These are phyloP conservation scores for Nematolebias whitei DNA, from an alignment of 2,113 vertebrate genomes.

Conservation along the genomic window DNA sequence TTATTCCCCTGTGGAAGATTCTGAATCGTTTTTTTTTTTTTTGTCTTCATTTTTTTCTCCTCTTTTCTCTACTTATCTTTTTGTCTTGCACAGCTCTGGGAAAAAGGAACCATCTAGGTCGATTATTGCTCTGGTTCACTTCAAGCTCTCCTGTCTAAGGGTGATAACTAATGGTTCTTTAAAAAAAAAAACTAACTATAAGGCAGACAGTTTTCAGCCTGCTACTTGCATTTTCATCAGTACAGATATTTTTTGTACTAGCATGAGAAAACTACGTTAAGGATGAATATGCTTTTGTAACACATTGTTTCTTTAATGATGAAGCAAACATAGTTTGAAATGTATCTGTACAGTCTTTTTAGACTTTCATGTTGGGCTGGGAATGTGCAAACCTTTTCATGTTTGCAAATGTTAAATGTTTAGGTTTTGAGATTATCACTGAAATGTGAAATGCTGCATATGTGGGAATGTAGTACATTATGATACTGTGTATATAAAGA, in stretches of 20 bases:
- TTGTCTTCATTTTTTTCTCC: neutral
- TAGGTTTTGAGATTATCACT: neutral
- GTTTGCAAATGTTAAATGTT: too few species aligned
- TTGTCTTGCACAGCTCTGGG: conserved; percentile 22
- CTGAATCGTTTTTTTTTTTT: conserved; percentile 2
- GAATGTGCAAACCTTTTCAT: too few species aligned
- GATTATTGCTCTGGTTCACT: conserved; percentile 15
- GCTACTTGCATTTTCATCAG: conserved; percentile 76
- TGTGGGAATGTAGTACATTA: too few species aligned
- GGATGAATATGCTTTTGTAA: conserved; percentile 63
- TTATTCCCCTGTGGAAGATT: conserved; percentile 33
- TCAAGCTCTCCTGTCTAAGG: conserved; percentile 13
- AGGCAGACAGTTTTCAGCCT: conserved; percentile 35
- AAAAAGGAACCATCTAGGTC: conserved; percentile 18
- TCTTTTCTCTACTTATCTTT: conserved; percentile 20
- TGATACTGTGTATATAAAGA: neutral
- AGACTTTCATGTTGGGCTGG: too few species aligned
- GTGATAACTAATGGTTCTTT: conserved; percentile 44
- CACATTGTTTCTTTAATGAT: conserved; percentile 52
- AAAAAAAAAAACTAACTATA: conserved; percentile 19
- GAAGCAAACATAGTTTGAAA: conserved; percentile 10
- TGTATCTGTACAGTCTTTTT: too few species aligned
- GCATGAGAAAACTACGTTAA: too few species aligned
- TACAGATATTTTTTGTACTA: conserved; percentile 66
- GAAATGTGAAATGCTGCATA: neutral